Conservation (phyloP, 2,888 invertebrate genomes). For the Siphlonurus alternatus region DNA sequence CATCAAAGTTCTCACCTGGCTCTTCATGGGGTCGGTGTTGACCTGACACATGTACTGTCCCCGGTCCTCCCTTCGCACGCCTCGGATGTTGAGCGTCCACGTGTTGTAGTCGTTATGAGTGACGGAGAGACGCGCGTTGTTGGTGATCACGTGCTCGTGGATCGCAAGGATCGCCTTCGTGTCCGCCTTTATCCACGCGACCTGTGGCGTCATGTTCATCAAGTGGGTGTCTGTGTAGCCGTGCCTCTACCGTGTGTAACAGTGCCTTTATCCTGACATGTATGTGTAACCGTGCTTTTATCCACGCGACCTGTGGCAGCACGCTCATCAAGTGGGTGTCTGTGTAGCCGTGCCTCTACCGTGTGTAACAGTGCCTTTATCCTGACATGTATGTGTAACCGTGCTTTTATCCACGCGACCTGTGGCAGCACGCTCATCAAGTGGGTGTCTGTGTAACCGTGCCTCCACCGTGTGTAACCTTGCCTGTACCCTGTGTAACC, state of each 20-base stretch:
- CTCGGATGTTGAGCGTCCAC: slow-evolving; percentile 78
- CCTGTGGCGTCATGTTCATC: slow-evolving; percentile 33
- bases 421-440: slow-evolving; percentile 23
- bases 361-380: no score
- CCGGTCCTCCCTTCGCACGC: slow-evolving; percentile 69
- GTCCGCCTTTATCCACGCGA: slow-evolving; percentile 90
- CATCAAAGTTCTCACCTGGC: slow-evolving; percentile 81
- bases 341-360: background rate
- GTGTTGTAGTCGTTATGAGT: slow-evolving; percentile 87
- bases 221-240: background rate
- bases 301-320: slow-evolving; percentile 69
- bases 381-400: no score
- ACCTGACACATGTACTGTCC: slow-evolving; percentile 93
- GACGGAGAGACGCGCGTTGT: slow-evolving; percentile 74
- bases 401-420: slow-evolving; percentile 94
- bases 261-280: no score
- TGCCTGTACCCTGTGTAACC: no score
- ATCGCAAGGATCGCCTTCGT: slow-evolving; percentile 85
- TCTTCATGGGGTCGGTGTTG: slow-evolving; percentile 87
- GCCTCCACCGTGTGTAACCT: no score
- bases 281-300: no score
- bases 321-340: background rate
- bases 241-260: no score
- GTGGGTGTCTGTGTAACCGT: background rate
- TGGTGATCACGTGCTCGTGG: slow-evolving; percentile 86